These are phyloP conservation scores for Pipa parva DNA, from an alignment of 2,113 vertebrate species.

Conservation along the genomic window DNA sequence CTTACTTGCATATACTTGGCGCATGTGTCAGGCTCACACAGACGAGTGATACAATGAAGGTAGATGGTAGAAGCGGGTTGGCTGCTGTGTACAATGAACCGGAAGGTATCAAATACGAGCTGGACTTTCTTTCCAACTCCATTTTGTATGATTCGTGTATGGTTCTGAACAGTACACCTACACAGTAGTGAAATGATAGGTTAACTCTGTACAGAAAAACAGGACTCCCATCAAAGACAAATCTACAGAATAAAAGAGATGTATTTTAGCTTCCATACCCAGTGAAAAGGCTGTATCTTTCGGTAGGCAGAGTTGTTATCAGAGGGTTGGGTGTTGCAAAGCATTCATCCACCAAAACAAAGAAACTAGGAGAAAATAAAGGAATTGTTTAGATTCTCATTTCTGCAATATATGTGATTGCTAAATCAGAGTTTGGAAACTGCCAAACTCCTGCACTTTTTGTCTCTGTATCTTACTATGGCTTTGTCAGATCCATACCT, in stretches of 20 bases:
- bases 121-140: conserved; percentile 50
- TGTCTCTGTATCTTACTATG: too few species aligned
- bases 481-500: too few species aligned
- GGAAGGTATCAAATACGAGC: conserved; percentile 69
- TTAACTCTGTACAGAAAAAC: background rate
- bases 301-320: conserved; percentile 39
- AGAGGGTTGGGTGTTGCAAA: conserved; percentile 62
- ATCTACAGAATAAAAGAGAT: too few species aligned
- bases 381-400: background rate
- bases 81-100: conserved; percentile 62
- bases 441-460: too few species aligned
- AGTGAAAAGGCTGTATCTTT: conserved; percentile 58
- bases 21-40: conserved; percentile 65
- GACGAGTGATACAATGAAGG: conserved; percentile 66
- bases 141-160: conserved; percentile 52
- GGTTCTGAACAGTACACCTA: conserved; percentile 47
- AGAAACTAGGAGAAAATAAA: conserved; percentile 57
- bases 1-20: background rate
- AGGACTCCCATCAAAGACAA: too few species aligned
- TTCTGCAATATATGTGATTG: too few species aligned
- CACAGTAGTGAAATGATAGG: background rate
- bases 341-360: conserved; percentile 67
- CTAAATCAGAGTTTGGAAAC: too few species aligned
- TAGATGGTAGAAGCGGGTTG: conserved; percentile 59
- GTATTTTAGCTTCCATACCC: conserved; percentile 48